Base-by-base conservation (phyloP, 2,113 vertebrate species). In the Scatophagus argus region DNA sequence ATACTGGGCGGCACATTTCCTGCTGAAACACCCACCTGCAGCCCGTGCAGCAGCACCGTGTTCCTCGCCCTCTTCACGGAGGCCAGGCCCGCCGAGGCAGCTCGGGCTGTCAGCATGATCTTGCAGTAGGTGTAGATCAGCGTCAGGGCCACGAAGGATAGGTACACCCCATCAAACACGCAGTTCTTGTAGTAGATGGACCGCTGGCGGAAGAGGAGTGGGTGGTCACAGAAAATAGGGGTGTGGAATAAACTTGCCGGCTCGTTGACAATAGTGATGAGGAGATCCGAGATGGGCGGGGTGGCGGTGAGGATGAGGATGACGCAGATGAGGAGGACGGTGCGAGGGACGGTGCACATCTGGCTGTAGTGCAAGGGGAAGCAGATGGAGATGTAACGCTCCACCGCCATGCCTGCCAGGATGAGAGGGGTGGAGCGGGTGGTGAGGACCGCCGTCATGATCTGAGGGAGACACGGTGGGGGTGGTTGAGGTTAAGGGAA, bases 351-450 rank as follows among this genome's bases (percentile, higher is more conserved):
- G 1, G 94, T 95, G 89, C 93, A 95, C 76, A 93, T 88, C 31
- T 94, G 91, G 63, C 39, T 39, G 78, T 95, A 92, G 86, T 90
- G 92, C 4, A 95, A 41, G 0, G 95, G 94, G 78, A 91, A 93
- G 81, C 93, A 94, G 83, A 95, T 95, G 87, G 95, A 80, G 43
- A 93, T 21, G 85, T 94, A 94, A 56, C 95, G 93, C 86, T 95
- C 95, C 51, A 94, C n/a, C 0, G 95, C 91, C 95, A 95, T 95
- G 59, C 94, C 95, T 0, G 92, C 94, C 75, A 95, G 88, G 79
- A 94, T 93, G 46, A 95, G 92, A 0, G 95, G 95, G 7, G 95
- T 95, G 79, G 88, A 92, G 75, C 93, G 93, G 0, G 94, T 95
- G 77, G 94, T 95, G 64, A 93, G 41, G 12, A 94, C 88, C 0